Base-by-base conservation (phyloP, 2,113 vertebrate species). In the Pseudorectes ferrugineus region DNA sequence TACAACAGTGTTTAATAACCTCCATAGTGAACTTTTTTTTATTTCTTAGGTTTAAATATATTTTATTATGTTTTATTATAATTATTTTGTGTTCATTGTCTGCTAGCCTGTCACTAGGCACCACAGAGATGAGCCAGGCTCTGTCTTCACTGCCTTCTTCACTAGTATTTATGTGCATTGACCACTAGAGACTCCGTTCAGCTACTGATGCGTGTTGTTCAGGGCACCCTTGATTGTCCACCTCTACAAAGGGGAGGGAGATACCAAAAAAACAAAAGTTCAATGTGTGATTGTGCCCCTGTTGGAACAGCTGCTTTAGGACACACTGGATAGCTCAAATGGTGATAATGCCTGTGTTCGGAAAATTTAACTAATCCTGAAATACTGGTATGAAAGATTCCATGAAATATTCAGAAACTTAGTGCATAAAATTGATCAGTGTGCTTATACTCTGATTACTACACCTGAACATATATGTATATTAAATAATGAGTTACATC, bases 241-340 rank as follows among this genome's bases (percentile, higher is more conserved):
- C 7, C 2, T 77, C 40, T 5, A 24, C 26, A 31, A 29, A 86
- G 5, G 24, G 3, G 5, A 45, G 14, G 3, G 51, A 66, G 19
- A 16, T 19, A 33, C 8, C 0, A 2, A 68, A 59, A 4, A 0
- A 2, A 4, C 19, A 25, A 18, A 14, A 14, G 7, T 33, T 40
- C 28, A 48, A 7, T 19, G 10, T 35, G 14, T 55, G 28, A 36
- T 23, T 1, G 0, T 48, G 23, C 5, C 6, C 6, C 25, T 49
- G 8, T 25, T 42, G 28, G 35, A 77, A 19, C 6, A 45, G 49
- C 11, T 59, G 33, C 21, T 68, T 22, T 24, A 45, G 21, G 29
- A 59, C 5, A 35, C 2, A 3, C 3, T 46, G n/a, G 11, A 3
- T 71, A 54, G 10, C 23, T 85, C 14, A 85, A 54, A 46, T 18